Conservation (phyloP, 2,888 invertebrate genomes). For the Pristionchus entomophagus region DNA sequence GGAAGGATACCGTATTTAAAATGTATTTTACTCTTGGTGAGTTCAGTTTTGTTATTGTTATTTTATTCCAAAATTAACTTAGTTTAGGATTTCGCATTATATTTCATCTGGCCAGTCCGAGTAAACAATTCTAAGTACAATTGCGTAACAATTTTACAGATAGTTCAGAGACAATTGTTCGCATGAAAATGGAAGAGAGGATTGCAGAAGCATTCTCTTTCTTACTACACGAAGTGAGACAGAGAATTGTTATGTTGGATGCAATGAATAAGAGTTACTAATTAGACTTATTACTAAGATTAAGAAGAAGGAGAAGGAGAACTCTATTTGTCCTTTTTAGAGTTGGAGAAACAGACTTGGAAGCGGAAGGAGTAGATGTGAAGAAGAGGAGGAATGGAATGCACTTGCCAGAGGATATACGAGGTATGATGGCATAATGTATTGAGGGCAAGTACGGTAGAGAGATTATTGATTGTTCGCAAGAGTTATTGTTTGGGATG, state of each 20-base stretch:
- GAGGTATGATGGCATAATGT: not conserved
- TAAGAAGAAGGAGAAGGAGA: not conserved
- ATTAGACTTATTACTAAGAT: not conserved
- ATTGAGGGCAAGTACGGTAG: not conserved
- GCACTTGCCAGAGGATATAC: constrained; percentile 1
- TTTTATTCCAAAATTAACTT: no score
- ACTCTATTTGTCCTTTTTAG: not conserved
- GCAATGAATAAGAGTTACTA: not conserved
- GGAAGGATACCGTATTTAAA: constrained; percentile 28
- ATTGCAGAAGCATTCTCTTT: constrained; percentile 19
- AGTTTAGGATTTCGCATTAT: no score
- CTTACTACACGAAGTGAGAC: not conserved
- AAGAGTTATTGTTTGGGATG: not conserved
- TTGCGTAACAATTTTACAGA: no score
- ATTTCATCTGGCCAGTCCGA: no score
- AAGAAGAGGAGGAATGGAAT: not conserved
- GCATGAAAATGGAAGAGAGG: constrained; percentile 1
- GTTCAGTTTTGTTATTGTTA: not conserved
- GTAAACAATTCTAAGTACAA: no score
- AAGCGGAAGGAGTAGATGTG: not conserved
- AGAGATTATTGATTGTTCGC: not conserved
- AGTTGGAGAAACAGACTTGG: constrained; percentile 6
- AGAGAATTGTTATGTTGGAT: not conserved
- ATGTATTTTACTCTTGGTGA: not conserved
- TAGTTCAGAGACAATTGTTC: not conserved